Evolutionary conservation across 2,888 invertebrate genomes (phyloP).

Genomic region (Tupiocoris notatus): DNA sequence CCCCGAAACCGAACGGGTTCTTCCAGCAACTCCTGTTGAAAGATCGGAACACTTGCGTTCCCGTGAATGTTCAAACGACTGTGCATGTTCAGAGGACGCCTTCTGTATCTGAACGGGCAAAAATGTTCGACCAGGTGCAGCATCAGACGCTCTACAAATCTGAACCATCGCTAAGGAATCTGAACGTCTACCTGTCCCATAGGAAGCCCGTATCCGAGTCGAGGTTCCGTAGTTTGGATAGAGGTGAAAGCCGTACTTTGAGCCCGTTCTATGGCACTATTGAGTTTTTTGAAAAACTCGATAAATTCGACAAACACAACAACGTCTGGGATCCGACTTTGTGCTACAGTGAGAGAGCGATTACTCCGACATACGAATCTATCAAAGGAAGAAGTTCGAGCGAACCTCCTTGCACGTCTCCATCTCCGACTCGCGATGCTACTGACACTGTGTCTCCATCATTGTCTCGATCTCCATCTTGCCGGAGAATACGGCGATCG

Average conservation of each 20-base stretch:
- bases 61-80: constrained; percentile 53
- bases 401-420: constrained; percentile 63
- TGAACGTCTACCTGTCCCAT: constrained; percentile 66
- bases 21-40: constrained; percentile 70
- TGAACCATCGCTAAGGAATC: constrained; percentile 61
- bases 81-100: constrained; percentile 56
- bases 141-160: constrained; percentile 52
- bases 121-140: constrained; percentile 57
- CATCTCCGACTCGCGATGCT: constrained; percentile 54
- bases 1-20: constrained; percentile 55
- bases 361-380: constrained; percentile 53
- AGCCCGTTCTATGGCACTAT: constrained; percentile 59
- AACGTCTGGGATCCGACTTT: constrained; percentile 54
- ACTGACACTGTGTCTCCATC: constrained; percentile 58
- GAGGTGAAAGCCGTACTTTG: constrained; percentile 56
- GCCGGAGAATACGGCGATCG: constrained; percentile 63
- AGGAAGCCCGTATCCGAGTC: constrained; percentile 71
- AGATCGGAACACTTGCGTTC: constrained; percentile 52
- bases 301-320: constrained; percentile 54
- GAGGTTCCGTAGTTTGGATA: constrained; percentile 68
- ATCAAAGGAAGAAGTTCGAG: constrained; percentile 62
- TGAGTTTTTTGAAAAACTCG: constrained; percentile 51
- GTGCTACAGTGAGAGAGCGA: constrained; percentile 50
- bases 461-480: constrained; percentile 65
- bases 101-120: constrained; percentile 68